These are phyloP conservation scores for Onychomys arenicola DNA, from an alignment of 2,797 vertebrate genomes.

Conservation along the genomic window DNA sequence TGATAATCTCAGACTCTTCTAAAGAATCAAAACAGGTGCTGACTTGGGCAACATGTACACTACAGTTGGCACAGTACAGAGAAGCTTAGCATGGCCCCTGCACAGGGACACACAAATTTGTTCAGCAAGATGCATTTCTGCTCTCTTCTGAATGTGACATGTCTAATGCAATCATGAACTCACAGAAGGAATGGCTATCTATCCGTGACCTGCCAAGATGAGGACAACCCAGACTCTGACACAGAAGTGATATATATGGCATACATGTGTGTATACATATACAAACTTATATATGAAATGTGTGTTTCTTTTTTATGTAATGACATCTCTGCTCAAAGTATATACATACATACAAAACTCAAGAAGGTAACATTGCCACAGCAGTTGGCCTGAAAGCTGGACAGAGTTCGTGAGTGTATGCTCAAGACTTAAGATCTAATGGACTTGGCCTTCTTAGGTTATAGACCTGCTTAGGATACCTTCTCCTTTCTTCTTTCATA, in stretches of 20 bases:
- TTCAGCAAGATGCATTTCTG: neutral
- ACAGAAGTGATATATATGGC: neutral
- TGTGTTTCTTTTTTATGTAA: neutral
- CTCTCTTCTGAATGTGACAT: neutral
- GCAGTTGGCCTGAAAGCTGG: no score
- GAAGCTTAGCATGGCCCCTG: neutral
- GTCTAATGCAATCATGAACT: neutral
- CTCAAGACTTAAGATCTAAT: neutral
- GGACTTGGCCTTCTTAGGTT: neutral
- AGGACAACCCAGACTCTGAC: neutral
- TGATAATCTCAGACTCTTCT: neutral
- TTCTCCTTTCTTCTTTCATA: neutral
- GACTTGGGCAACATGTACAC: neutral
- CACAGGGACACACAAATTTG: neutral
- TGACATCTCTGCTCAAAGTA: neutral
- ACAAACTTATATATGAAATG: neutral
- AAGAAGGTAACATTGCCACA: neutral
- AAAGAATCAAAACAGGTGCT: neutral
- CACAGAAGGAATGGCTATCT: neutral
- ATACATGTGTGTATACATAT: neutral
- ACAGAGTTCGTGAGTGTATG: neutral
- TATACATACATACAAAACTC: neutral
- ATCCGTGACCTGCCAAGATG: neutral
- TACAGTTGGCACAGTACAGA: neutral
- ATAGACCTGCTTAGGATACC: neutral